phyloP scores from a whole-genome alignment of 2,113 vertebrate genomes.

The Myrmecophaga tridactyla region DNA sequence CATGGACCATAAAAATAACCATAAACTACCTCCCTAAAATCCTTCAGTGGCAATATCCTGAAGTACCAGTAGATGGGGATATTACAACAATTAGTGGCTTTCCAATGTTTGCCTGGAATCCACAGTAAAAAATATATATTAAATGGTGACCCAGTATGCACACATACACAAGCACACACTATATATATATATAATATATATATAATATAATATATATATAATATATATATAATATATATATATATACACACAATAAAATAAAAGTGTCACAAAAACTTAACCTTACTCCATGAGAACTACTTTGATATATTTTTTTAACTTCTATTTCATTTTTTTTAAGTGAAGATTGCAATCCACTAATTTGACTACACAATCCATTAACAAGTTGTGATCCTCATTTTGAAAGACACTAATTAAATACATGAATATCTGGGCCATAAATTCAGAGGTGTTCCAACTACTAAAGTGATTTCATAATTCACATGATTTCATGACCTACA shows the following conservation, averaged over 20 bases:
- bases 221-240: too few relatives aligned
- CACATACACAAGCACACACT: too few relatives aligned
- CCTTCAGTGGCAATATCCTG: background rate
- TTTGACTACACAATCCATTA: constrained; percentile 37
- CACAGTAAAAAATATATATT: constrained; percentile 21
- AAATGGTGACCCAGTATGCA: background rate
- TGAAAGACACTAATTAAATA: background rate
- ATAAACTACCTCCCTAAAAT: background rate
- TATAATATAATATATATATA: too few relatives aligned
- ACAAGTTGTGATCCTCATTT: constrained; percentile 9
- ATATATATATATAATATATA: background rate
- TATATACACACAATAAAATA: background rate
- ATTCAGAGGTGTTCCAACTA: background rate
- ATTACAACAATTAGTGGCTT: background rate
- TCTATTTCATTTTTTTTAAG: constrained; percentile 48
- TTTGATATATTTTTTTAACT: constrained; percentile 31
- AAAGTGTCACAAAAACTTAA: background rate
- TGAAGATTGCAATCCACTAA: background rate
- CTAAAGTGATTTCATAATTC: constrained; percentile 12
- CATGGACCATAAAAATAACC: background rate
- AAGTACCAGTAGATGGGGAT: constrained; percentile 56
- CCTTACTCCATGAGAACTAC: background rate
- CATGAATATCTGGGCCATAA: background rate
- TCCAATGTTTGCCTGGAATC: background rate
- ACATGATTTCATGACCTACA: background rate